Evolutionary conservation across 2,113 vertebrate species (phyloP).

Genomic region (Nyctibius bracteatus): DNA sequence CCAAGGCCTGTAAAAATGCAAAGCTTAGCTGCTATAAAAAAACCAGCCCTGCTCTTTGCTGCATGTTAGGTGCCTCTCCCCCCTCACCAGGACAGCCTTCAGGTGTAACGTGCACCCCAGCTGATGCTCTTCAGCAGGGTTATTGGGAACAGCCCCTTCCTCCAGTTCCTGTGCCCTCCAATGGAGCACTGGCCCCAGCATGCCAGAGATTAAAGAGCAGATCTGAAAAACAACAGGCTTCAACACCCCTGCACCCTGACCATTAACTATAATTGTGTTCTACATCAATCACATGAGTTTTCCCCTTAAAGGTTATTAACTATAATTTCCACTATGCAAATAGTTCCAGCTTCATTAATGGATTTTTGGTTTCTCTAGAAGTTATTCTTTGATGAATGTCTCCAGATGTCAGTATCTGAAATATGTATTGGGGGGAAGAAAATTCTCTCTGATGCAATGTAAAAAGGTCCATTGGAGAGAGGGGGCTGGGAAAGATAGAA

Average conservation of each 20-base stretch:
- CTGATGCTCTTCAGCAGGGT: background rate
- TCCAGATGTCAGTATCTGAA: conserved; percentile 53
- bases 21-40: background rate
- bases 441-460: background rate
- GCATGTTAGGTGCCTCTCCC: background rate
- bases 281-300: conserved; percentile 52
- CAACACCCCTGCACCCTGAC: conserved; percentile 28
- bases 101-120: background rate
- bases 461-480: background rate
- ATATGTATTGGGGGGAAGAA: conserved; percentile 22
- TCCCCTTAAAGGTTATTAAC: conserved; percentile 64
- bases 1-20: too few species aligned
- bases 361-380: conserved; percentile 52
- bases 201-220: background rate
- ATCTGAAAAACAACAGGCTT: conserved; percentile 5
- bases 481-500: background rate
- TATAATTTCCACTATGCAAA: conserved; percentile 65
- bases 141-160: background rate
- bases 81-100: background rate
- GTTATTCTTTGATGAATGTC: conserved; percentile 61
- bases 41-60: background rate
- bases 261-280: conserved; percentile 63
- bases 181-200: background rate
- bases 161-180: background rate
- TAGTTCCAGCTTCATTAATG: conserved; percentile 65